Conservation (phyloP, 2,888 invertebrate genomes). For the Xanthorhoe spadicearia region DNA sequence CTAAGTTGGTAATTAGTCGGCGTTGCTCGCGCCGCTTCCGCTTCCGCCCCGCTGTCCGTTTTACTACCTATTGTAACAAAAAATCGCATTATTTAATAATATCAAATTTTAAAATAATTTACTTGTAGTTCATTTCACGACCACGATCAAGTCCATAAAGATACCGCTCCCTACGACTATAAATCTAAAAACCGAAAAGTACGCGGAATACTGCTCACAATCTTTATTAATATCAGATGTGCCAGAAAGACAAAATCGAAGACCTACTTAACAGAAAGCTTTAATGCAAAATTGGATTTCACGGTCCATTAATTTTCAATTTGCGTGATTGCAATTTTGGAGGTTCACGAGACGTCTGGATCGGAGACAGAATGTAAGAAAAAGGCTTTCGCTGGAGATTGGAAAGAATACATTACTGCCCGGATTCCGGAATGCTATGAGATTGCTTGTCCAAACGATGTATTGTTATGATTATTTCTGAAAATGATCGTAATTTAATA, state of each 20-base stretch:
- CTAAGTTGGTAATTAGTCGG: no score
- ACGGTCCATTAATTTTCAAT: constrained; percentile 84
- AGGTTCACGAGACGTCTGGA: constrained; percentile 78
- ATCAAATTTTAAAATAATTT: not conserved
- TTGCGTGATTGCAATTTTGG: constrained; percentile 83
- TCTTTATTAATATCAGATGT: constrained; percentile 48
- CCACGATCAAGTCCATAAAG: not conserved
- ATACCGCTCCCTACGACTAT: constrained; percentile 6
- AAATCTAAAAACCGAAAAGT: constrained; percentile 25
- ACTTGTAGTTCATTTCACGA: not conserved
- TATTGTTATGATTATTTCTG: constrained; percentile 31
- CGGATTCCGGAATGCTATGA: constrained; percentile 38
- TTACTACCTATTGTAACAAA: no score
- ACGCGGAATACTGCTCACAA: constrained; percentile 35
- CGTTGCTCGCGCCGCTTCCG: no score
- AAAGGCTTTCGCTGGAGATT: constrained; percentile 71
- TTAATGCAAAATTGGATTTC: constrained; percentile 83
- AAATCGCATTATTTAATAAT: no score
- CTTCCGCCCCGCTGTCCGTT: no score
- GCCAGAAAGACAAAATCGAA: constrained; percentile 55
- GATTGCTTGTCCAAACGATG: constrained; percentile 28
- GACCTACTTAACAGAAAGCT: constrained; percentile 71
- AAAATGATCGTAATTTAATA: constrained; percentile 6
- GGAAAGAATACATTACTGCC: constrained; percentile 71
- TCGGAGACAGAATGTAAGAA: constrained; percentile 75